Conservation (phyloP, 2,113 vertebrate species). For the Aspiorhynchus laticeps region DNA sequence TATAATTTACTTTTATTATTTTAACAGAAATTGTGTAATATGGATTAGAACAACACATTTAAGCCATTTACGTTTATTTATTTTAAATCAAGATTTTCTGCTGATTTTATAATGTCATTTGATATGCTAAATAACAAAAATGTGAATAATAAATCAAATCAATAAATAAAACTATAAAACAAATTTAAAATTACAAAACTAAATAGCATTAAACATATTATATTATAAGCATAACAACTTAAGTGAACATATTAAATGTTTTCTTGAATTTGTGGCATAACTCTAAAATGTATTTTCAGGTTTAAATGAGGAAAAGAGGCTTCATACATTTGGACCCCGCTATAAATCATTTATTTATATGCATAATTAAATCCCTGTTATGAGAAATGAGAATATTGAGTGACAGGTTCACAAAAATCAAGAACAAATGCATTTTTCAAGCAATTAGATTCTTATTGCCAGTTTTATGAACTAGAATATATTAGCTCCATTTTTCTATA, state of each 20-base stretch:
- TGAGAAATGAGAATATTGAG: slow-evolving; percentile 3
- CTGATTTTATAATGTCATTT: neutral
- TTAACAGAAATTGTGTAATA: no score
- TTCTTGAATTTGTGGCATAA: neutral
- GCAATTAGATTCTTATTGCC: slow-evolving; percentile 21
- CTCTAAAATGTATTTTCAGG: neutral
- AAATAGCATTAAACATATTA: neutral
- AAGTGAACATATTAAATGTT: neutral
- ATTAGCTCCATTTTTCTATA: slow-evolving; percentile 2
- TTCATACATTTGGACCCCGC: neutral
- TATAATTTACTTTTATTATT: no score
- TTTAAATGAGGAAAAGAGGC: neutral
- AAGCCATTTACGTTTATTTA: neutral
- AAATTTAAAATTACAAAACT: neutral
- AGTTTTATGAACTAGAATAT: slow-evolving; percentile 35
- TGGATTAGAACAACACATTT: neutral
- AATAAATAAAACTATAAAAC: neutral
- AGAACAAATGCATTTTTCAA: slow-evolving; percentile 20
- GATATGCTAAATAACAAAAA: neutral
- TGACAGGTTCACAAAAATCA: slow-evolving; percentile 4
- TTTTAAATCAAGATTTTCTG: neutral
- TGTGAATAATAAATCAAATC: neutral
- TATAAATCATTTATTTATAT: neutral
- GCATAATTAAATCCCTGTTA: slow-evolving; percentile 10
- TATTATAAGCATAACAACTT: neutral